Conservation (phyloP, 2,797 vertebrate species). For the Phylloscopus collybita region DNA sequence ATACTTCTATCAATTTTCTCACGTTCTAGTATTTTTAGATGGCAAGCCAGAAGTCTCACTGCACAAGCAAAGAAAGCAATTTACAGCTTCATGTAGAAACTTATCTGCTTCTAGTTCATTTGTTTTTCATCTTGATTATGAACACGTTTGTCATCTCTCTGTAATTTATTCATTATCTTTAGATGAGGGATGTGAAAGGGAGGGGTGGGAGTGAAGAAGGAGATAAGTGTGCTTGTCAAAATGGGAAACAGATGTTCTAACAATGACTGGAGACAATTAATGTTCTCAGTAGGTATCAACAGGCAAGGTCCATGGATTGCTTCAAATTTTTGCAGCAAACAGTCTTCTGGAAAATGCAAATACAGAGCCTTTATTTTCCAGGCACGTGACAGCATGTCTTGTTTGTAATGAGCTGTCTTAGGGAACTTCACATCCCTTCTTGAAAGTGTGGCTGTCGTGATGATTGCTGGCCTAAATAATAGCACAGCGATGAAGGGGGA, state of each 20-base stretch:
- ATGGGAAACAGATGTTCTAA: slow-evolving; percentile 79
- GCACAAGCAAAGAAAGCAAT: slow-evolving; percentile 72
- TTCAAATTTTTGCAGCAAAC: slow-evolving; percentile 64
- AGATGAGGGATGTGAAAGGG: slow-evolving; percentile 65
- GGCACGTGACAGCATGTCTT: slow-evolving; percentile 33
- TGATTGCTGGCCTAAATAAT: slow-evolving; percentile 12
- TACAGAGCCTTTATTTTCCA: slow-evolving; percentile 67
- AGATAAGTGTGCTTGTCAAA: slow-evolving; percentile 79
- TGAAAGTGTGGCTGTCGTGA: neutral
- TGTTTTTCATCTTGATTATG: slow-evolving; percentile 79
- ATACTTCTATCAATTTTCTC: slow-evolving; percentile 50
- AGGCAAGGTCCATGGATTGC: slow-evolving; percentile 47
- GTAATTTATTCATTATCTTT: slow-evolving; percentile 82
- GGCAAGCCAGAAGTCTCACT: slow-evolving; percentile 52
- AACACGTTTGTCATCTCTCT: slow-evolving; percentile 75
- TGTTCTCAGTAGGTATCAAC: slow-evolving; percentile 69
- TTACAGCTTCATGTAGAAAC: slow-evolving; percentile 72
- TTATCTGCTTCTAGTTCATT: slow-evolving; percentile 74
- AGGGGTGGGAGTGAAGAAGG: slow-evolving; percentile 30
- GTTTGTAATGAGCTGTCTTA: slow-evolving; percentile 51
- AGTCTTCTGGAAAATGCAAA: slow-evolving; percentile 70
- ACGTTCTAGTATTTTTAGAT: slow-evolving; percentile 64
- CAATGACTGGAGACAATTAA: slow-evolving; percentile 80
- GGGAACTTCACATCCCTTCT: slow-evolving; percentile 14
- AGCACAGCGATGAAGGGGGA: neutral